These are phyloP conservation scores for Gastrophryne carolinensis DNA, from an alignment of 2,797 vertebrate genomes.

Conservation along the genomic window DNA sequence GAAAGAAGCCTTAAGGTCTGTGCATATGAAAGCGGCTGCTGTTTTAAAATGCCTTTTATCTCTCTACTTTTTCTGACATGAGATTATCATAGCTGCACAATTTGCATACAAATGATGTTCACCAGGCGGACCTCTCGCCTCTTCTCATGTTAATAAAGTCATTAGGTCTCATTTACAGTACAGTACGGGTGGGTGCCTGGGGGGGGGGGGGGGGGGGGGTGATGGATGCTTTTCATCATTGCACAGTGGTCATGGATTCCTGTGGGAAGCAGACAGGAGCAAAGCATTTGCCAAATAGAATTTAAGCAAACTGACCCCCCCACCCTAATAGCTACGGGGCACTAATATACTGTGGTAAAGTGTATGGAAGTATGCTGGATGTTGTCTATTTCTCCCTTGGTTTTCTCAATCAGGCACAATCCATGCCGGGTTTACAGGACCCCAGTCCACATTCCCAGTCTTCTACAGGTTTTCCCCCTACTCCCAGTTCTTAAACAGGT, in stretches of 20 bases:
- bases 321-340: no score
- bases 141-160: not conserved
- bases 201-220: not conserved
- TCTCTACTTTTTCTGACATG: not conserved
- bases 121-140: not conserved
- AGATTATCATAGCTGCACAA: not conserved
- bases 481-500: no score
- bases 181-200: not conserved
- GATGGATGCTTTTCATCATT: not conserved
- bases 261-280: not conserved
- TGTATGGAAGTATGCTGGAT: no score
- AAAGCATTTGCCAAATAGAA: no score
- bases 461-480: no score
- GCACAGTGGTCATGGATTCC: not conserved
- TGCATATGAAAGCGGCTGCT: not conserved
- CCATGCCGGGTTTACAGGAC: no score
- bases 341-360: no score
- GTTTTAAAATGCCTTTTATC: conserved; percentile 4
- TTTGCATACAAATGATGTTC: conserved; percentile 27
- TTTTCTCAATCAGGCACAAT: no score
- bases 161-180: conserved; percentile 1
- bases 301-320: no score
- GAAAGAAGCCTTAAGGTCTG: no score
- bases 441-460: no score
- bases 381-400: no score